Base-by-base conservation (phyloP, 2,797 vertebrate genomes). In the Clarias fuscus region DNA sequence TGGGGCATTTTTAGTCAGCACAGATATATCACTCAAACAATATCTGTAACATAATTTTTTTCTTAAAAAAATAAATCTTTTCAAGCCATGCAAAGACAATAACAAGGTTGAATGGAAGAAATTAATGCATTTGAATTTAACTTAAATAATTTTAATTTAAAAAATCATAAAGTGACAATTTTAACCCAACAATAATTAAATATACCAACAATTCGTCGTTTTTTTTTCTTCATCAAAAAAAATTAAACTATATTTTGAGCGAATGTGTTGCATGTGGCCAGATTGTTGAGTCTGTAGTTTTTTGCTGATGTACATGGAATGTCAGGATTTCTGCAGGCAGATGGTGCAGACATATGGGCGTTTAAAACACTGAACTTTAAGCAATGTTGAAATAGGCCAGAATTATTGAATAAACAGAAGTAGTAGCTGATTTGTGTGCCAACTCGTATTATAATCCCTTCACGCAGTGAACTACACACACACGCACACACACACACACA, bases 321-420 rank as follows among this genome's bases (percentile, higher is more conserved):
- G 82, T 78, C 59, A 53, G 83, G 80, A 71, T 81, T 88, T 88
- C 76, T 33, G 67, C 84, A 87, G 86, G 87, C 89, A 91, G 89
- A 91, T 90, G 90, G 90, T 59, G 58, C 13, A 82, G 78, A 85
- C 88, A 91, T 91, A 90, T 85, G 91, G 86, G 61, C 87, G 56
- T 85, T 87, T 87, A 86, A 89, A 91, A 87, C 76, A 90, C n/a
- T 89, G 62, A 87, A 90, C 83, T 88, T 88, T 88, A 90, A 90
- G 89, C 84, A 90, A 85, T 82, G 82, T 71, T 72, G 85, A 81
- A 87, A 65, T 83, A 86, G 56, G 64, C 48, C 7, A 67, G 80
- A 65, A 84, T 87, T 90, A 84, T 82, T 58, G 78, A 85, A 87
- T 85, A 82, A 87, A 85, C 83, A 84, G 5, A 8, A 82, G 70